Base-by-base conservation (phyloP, 2,888 invertebrate genomes). In the Eupithecia centaureata region DNA sequence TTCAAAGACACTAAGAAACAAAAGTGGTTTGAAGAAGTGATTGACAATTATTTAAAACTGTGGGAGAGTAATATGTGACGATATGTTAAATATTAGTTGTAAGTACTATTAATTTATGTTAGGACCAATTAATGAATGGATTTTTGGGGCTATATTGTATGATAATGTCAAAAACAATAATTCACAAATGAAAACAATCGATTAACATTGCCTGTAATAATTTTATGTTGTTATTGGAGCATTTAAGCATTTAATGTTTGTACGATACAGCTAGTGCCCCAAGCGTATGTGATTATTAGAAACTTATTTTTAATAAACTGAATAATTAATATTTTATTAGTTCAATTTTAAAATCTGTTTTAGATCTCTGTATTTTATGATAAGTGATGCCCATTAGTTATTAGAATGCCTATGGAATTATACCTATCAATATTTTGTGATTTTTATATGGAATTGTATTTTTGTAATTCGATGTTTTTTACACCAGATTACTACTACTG, bases 61-160 rank as follows among this genome's bases (percentile, higher is more conserved):
- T 97, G 97, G 97, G 97, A 98, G 89, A 96, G 96, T 81, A 98
- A 98, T 88, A 96, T 97, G 95, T 96, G 95, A 95, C 88, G 78
- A 71, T 63, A 67, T 68, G 52, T 70, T 69, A 68, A 35, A 38
- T 25, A 54, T 66, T 73, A 71, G 73, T 72, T 71, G 59, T 65
- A 73, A 69, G 67, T 71, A 70, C 57, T 32, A 33, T 54, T 71
- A 65, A 65, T 64, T 61, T 56, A 58, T 22, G n/a, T 58, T 32
- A 35, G 61, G 61, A n/a, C 38, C 61, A 67, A 67, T 70, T 64
- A n/a, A 62, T 62, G 58, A 58, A 66, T 61, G 59, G 61, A 67
- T 59, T 63, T 61, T n/a, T n/a, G 25, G 47, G 32, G 4, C 18
- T 56, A 15, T 67, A 59, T 30, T 54, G 35, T 59, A 47, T 57